Evolutionary conservation across 2,797 vertebrate species (phyloP).

Genomic region (Leptoclinus maculatus): DNA sequence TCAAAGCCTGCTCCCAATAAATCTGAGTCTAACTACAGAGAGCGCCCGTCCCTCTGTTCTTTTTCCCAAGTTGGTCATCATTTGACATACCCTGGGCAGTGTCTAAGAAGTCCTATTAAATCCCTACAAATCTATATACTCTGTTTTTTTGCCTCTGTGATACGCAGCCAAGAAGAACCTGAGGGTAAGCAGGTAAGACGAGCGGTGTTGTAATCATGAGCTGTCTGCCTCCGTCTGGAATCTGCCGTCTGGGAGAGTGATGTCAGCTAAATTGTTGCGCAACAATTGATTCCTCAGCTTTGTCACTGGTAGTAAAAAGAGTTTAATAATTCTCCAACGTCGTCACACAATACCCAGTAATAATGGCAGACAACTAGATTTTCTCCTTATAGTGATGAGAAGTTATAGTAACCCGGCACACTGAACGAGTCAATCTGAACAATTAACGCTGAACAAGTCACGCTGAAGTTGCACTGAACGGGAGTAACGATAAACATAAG

Average conservation of each 20-base stretch:
- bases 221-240: slow-evolving; percentile 58
- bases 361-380: too few relatives aligned
- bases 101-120: slow-evolving; percentile 35
- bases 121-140: slow-evolving; percentile 32
- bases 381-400: too few relatives aligned
- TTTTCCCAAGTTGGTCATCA: slow-evolving; percentile 39
- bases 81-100: slow-evolving; percentile 11
- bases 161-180: slow-evolving; percentile 22
- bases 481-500: too few relatives aligned
- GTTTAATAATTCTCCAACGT: slow-evolving; percentile 7
- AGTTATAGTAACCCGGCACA: too few relatives aligned
- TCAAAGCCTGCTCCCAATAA: slow-evolving; percentile 65
- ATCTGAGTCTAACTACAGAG: slow-evolving; percentile 65
- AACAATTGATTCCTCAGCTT: slow-evolving; percentile 22
- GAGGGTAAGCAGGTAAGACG: slow-evolving; percentile 53
- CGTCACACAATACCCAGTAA: background rate
- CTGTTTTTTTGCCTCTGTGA: slow-evolving; percentile 6
- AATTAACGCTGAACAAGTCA: too few relatives aligned
- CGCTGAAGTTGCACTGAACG: too few relatives aligned
- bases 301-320: background rate
- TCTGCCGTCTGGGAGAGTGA: slow-evolving; percentile 48
- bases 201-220: slow-evolving; percentile 57
- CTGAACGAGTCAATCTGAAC: too few relatives aligned
- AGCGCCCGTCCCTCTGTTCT: slow-evolving; percentile 56
- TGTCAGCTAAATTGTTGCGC: slow-evolving; percentile 50